Evolutionary conservation across 2,797 vertebrate genomes (phyloP).

Genomic region (Brachymystax lenok): DNA sequence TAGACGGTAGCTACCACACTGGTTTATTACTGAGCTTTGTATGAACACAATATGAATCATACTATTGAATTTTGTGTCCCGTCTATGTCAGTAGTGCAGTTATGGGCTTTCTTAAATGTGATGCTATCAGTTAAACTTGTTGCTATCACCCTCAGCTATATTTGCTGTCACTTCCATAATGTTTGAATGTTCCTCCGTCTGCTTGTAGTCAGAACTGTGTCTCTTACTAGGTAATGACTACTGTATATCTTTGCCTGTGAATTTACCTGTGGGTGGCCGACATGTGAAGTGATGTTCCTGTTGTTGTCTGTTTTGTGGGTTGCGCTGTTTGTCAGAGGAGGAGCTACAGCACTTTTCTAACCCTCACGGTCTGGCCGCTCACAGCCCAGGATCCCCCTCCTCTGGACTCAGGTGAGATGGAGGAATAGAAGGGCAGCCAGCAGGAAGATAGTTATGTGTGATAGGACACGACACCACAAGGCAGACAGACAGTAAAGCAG

Average conservation of each 20-base stretch:
- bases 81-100: background rate
- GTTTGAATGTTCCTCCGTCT: constrained; percentile 49
- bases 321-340: constrained; percentile 73
- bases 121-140: background rate
- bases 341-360: constrained; percentile 83
- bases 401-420: constrained; percentile 74
- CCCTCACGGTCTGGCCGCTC: constrained; percentile 82
- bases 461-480: background rate
- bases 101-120: background rate
- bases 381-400: constrained; percentile 80
- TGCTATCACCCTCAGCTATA: background rate
- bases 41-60: background rate
- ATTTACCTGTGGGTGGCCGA: constrained; percentile 17
- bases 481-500: background rate
- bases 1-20: constrained; percentile 68
- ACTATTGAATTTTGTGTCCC: background rate
- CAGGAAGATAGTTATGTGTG: background rate
- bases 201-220: constrained; percentile 46
- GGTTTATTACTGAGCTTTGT: background rate
- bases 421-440: background rate
- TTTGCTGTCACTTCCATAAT: constrained; percentile 36
- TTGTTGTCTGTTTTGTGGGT: constrained; percentile 67
- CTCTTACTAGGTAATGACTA: background rate
- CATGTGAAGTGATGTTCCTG: constrained; percentile 64
- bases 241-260: background rate